A percentile compares a stretch with the other conserved stretches of the same genome.
Evolutionary conservation across 2,113 vertebrate species (phyloP).

Genomic region (Pampusana beccarii): DNA sequence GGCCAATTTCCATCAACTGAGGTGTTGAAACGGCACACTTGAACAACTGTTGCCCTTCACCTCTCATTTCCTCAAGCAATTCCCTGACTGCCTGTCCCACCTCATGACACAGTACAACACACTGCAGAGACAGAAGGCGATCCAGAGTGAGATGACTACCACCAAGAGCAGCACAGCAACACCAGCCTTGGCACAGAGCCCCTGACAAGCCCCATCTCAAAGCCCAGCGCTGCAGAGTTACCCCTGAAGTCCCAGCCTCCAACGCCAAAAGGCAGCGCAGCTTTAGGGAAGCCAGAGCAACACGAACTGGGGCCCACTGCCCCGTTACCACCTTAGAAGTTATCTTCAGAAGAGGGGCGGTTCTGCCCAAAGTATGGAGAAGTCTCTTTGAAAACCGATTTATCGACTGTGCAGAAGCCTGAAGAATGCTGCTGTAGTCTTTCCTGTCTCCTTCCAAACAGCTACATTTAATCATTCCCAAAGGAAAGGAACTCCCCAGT

Average conservation of each 20-base stretch:
- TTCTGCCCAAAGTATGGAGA: not conserved
- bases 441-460: not conserved
- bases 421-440: not conserved
- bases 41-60: not conserved
- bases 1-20: not conserved
- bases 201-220: not conserved
- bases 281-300: not conserved
- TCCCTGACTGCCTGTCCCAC: not conserved
- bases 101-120: not conserved
- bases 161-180: not conserved
- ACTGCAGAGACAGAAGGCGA: not conserved
- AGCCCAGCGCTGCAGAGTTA: not conserved
- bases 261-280: fast-evolving
- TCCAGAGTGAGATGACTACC: not conserved
- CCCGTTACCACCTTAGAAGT: not conserved
- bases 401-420: not conserved
- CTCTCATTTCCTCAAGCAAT: not conserved
- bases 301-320: not conserved
- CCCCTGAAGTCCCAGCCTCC: not conserved
- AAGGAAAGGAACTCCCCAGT: not conserved
- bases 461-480: not conserved
- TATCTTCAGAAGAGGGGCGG: not conserved
- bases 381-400: not conserved
- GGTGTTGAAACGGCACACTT: not conserved
- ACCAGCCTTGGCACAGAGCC: not conserved